Conservation (phyloP, 2,113 vertebrate genomes). For the Lagenorhynchus albirostris region DNA sequence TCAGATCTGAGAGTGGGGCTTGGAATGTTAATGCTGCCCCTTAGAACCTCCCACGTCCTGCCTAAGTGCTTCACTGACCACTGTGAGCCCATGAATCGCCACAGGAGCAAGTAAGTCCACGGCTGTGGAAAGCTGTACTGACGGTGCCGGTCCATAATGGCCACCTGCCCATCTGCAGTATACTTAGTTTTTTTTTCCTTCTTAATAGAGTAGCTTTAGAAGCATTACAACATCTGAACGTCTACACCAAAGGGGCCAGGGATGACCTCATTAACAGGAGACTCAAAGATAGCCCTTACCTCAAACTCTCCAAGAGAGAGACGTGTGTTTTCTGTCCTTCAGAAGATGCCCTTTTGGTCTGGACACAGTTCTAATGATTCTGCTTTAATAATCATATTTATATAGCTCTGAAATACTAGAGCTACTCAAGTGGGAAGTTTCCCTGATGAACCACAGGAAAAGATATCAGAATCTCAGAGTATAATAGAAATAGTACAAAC, state of each 20-base stretch:
- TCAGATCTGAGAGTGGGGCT: neutral
- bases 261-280: neutral
- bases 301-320: neutral
- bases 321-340: neutral
- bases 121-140: neutral
- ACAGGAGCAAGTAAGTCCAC: neutral
- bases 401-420: neutral
- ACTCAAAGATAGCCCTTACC: neutral
- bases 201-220: neutral
- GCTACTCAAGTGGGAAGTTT: neutral
- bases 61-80: neutral
- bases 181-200: neutral
- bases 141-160: neutral
- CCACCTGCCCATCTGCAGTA: conserved; percentile 55
- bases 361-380: neutral
- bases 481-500: neutral
- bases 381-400: neutral
- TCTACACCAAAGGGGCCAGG: neutral
- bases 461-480: neutral
- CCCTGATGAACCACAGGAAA: neutral
- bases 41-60: neutral
- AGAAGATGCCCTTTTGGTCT: neutral
- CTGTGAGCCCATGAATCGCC: neutral
- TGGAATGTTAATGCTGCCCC: neutral
- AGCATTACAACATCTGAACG: neutral